Evolutionary conservation across 2,797 vertebrate genomes (phyloP).

Genomic region (Spondyliosoma cantharus): DNA sequence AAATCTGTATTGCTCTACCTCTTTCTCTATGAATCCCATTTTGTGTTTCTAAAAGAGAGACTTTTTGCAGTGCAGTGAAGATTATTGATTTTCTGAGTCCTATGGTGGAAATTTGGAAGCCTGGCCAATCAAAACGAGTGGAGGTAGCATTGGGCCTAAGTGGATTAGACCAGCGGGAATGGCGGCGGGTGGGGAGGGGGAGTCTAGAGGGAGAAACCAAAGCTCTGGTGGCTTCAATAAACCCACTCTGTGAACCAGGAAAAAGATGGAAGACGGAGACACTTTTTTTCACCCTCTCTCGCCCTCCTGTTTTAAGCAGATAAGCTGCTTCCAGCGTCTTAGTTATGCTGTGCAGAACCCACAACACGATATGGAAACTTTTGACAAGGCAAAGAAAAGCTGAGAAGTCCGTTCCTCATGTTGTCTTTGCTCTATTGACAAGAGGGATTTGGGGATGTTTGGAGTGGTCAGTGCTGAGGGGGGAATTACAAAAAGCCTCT

Average conservation of each 20-base stretch:
- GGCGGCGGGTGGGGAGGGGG: slow-evolving; percentile 20
- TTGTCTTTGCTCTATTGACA: slow-evolving; percentile 74
- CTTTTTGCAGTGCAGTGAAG: slow-evolving; percentile 50
- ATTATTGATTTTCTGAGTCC: slow-evolving; percentile 69
- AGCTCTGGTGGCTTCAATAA: slow-evolving; percentile 76
- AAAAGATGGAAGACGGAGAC: slow-evolving; percentile 71
- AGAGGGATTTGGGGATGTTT: slow-evolving; percentile 74
- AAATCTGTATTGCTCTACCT: slow-evolving; percentile 19
- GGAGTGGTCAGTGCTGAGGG: slow-evolving; percentile 66
- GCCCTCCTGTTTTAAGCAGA: slow-evolving; percentile 82
- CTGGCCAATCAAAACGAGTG: slow-evolving; percentile 69
- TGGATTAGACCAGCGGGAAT: slow-evolving; percentile 75
- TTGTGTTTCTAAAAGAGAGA: slow-evolving; percentile 37
- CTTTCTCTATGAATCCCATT: slow-evolving; percentile 26
- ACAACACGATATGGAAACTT: slow-evolving; percentile 74
- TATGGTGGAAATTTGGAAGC: slow-evolving; percentile 61
- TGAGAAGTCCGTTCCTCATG: slow-evolving; percentile 60
- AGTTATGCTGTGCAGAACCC: slow-evolving; percentile 79
- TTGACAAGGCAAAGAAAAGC: slow-evolving; percentile 75
- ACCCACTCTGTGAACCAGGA: slow-evolving; percentile 73
- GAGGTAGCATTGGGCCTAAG: slow-evolving; percentile 70
- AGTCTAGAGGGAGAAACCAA: slow-evolving; percentile 66
- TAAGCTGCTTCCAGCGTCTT: slow-evolving; percentile 85
- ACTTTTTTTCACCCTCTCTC: slow-evolving; percentile 71
- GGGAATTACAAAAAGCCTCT: slow-evolving; percentile 65